phyloP scores from a whole-genome alignment of 2,797 vertebrate genomes.

The Sylvia borin region DNA sequence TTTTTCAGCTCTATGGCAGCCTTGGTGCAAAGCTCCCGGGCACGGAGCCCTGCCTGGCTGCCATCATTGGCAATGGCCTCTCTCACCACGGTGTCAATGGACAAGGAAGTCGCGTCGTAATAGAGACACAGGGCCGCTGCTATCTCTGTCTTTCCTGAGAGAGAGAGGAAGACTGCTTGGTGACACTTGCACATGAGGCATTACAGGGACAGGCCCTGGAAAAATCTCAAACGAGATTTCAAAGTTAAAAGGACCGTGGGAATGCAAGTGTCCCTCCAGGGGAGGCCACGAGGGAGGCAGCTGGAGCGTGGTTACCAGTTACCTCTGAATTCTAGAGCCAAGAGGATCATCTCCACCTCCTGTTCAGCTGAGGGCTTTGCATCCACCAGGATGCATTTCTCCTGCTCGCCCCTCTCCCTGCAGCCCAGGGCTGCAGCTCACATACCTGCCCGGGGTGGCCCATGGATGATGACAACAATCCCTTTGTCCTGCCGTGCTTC shows the following conservation, averaged over 20 bases:
- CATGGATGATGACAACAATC: slow-evolving; percentile 84
- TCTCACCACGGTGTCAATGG: slow-evolving; percentile 80
- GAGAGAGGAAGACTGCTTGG: not conserved
- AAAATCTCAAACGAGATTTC: not conserved
- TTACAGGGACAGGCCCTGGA: not conserved
- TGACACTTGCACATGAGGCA: not conserved
- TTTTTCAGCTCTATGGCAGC: slow-evolving; percentile 71
- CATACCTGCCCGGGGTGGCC: slow-evolving; percentile 86
- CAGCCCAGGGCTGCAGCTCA: not conserved
- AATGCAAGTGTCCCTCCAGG: not conserved
- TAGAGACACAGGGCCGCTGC: slow-evolving; percentile 77
- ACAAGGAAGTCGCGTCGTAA: slow-evolving; percentile 80
- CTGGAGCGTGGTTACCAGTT: not conserved
- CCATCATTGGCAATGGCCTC: slow-evolving; percentile 77
- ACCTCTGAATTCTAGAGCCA: not conserved
- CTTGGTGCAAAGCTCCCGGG: slow-evolving; percentile 78
- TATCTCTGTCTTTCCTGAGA: slow-evolving; percentile 73
- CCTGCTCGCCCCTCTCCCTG: not conserved
- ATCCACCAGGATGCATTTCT: not conserved
- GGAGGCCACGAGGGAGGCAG: not conserved
- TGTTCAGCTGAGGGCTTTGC: not conserved
- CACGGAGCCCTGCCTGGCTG: slow-evolving; percentile 70
- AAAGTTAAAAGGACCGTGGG: not conserved
- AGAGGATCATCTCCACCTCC: not conserved
- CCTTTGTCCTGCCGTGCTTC: slow-evolving; percentile 75